Evolutionary conservation across 2,888 invertebrate species (phyloP).

Genomic region (Lithophane semibrunnea): DNA sequence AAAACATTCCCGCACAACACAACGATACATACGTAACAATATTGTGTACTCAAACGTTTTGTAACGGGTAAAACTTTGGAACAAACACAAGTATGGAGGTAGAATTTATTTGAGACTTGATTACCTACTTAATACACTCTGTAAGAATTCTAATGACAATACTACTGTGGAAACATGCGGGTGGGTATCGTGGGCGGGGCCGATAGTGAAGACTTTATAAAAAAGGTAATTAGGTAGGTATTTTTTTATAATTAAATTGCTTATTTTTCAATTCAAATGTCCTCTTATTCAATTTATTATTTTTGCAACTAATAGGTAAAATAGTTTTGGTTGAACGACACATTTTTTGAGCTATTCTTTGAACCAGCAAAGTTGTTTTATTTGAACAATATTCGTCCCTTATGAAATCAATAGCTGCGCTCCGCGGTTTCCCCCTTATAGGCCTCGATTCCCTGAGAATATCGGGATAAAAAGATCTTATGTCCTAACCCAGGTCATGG

Average conservation of each 20-base stretch:
- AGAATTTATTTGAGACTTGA: slow-evolving; percentile 52
- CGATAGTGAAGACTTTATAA: neutral
- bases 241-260: neutral
- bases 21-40: slow-evolving; percentile 13
- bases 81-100: slow-evolving; percentile 13
- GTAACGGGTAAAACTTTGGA: slow-evolving; percentile 36
- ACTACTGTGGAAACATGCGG: slow-evolving; percentile 35
- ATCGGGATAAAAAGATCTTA: no score
- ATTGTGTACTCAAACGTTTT: slow-evolving; percentile 27
- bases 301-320: no score
- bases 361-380: no score
- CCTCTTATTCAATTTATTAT: no score
- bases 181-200: neutral
- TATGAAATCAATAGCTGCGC: no score
- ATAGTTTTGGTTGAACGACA: no score
- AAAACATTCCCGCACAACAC: neutral
- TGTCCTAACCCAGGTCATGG: no score
- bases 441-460: no score
- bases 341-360: no score
- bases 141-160: slow-evolving; percentile 43
- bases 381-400: no score
- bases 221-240: neutral
- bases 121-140: slow-evolving; percentile 37
- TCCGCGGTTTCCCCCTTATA: no score
- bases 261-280: neutral